These are phyloP conservation scores for Gymnodraco acuticeps DNA, from an alignment of 2,797 vertebrate genomes.

Conservation along the genomic window DNA sequence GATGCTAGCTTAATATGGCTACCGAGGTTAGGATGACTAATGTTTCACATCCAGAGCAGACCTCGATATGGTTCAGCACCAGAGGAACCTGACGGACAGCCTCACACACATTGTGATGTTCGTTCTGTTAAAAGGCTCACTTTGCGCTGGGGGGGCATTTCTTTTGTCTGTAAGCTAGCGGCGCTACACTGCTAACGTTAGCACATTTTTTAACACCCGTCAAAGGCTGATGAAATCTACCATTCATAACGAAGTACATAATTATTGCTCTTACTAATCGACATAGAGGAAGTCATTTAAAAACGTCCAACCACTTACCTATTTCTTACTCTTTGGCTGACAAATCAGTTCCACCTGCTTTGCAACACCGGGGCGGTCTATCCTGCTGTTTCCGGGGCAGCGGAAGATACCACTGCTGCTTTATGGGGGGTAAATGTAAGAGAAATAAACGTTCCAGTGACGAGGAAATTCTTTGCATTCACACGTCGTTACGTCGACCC, in stretches of 20 bases:
- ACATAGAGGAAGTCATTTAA: accelerated
- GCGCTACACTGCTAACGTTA: slow-evolving; percentile 29
- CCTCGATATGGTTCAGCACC: accelerated
- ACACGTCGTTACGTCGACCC: accelerated
- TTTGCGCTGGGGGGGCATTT: not conserved
- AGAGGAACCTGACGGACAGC: accelerated
- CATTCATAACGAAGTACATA: too few relatives aligned
- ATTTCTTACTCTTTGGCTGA: not conserved
- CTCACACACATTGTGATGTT: not conserved
- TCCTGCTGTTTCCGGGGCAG: slow-evolving; percentile 57
- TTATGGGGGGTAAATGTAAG: slow-evolving; percentile 18
- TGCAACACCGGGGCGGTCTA: slow-evolving; percentile 15
- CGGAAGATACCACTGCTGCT: slow-evolving; percentile 40
- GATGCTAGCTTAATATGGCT: slow-evolving; percentile 25
- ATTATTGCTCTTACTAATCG: accelerated
- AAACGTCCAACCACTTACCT: slow-evolving; percentile 31
- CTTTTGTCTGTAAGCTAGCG: slow-evolving; percentile 64
- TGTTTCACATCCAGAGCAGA: too few relatives aligned
- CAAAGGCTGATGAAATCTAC: not conserved
- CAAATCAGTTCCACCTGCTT: slow-evolving; percentile 44
- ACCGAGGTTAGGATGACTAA: slow-evolving; percentile 8
- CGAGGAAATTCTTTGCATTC: accelerated
- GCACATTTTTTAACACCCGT: slow-evolving; percentile 27
- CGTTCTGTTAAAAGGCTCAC: accelerated
- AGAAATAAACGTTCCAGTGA: not conserved